A percentile compares a stretch with the other conserved stretches of the same genome.
phyloP scores from a whole-genome alignment of 2,888 invertebrate genomes.

The Macaria liturata region DNA sequence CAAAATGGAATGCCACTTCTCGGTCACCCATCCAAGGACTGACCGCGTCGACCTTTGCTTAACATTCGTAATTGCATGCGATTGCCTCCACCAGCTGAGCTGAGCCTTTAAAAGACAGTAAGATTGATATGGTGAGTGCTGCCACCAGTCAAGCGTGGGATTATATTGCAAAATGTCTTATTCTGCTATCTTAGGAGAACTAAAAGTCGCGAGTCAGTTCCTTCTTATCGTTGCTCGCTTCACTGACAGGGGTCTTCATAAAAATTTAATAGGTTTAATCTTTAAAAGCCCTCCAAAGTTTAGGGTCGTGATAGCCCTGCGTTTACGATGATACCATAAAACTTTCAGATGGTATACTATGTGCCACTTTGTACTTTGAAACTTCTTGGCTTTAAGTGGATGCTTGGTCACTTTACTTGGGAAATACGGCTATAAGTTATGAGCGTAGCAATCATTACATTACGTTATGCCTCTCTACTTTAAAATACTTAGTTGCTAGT shows the following conservation, averaged over 20 bases:
- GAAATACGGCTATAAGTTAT: conserved; percentile 2
- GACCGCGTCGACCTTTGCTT: no score
- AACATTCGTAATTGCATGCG: no score
- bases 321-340: conserved; percentile 67
- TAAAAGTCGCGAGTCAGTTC: conserved; percentile 50
- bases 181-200: conserved; percentile 40
- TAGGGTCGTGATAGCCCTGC: conserved; percentile 61
- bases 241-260: conserved; percentile 69
- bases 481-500: no score
- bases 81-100: no score
- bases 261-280: conserved; percentile 75
- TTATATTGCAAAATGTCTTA: no score
- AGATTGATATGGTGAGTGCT: no score
- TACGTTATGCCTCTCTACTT: no score
- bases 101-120: no score
- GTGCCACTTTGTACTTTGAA: conserved; percentile 47
- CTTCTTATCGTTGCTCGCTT: conserved; percentile 56
- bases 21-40: no score
- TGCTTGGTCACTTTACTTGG: conserved; percentile 7
- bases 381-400: conserved; percentile 24
- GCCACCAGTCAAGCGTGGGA: no score
- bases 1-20: no score
- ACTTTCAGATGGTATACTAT: conserved; percentile 46
- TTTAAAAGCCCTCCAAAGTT: conserved; percentile 68
- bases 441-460: neutral